Evolutionary conservation across 1,140 invertebrate species (phyloP).

Genomic region (Telenomus remus): DNA sequence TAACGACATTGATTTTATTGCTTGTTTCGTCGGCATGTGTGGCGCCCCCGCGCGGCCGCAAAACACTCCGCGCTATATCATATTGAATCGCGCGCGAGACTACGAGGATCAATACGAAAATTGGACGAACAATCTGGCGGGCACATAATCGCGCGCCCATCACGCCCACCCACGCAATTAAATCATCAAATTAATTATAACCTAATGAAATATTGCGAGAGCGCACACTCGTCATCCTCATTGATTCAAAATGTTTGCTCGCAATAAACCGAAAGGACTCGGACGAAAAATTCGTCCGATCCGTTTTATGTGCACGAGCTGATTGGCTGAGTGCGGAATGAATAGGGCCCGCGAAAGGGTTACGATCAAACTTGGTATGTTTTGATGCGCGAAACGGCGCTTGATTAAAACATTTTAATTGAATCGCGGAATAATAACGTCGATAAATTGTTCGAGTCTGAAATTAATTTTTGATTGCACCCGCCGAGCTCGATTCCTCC

Average conservation of each 20-base stretch:
- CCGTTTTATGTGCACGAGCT: too few relatives aligned
- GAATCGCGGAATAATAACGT: constrained; percentile 53
- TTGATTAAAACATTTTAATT: constrained; percentile 53
- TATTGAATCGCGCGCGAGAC: constrained; percentile 31
- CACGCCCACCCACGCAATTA: constrained; percentile 50
- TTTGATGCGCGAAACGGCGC: constrained; percentile 40
- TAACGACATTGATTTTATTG: constrained; percentile 77
- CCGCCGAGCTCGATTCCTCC: not conserved
- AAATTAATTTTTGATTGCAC: constrained; percentile 49
- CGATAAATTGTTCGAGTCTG: constrained; percentile 47
- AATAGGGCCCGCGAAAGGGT: constrained; percentile 19
- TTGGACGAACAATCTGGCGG: constrained; percentile 54
- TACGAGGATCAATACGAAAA: constrained; percentile 52
- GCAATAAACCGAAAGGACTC: too few relatives aligned
- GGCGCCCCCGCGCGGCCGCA: constrained; percentile 21
- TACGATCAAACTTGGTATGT: constrained; percentile 35
- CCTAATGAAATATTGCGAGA: constrained; percentile 61
- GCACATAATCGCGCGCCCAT: constrained; percentile 44
- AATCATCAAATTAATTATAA: constrained; percentile 62
- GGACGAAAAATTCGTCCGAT: not conserved
- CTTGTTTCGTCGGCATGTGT: constrained; percentile 68
- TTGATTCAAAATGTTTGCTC: constrained; percentile 41
- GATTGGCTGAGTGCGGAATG: too few relatives aligned
- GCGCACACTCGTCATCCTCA: constrained; percentile 36
- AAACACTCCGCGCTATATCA: constrained; percentile 1